Evolutionary conservation across 2,888 invertebrate species (phyloP).

Genomic region (Galeopsomyia nigrocyanea): DNA sequence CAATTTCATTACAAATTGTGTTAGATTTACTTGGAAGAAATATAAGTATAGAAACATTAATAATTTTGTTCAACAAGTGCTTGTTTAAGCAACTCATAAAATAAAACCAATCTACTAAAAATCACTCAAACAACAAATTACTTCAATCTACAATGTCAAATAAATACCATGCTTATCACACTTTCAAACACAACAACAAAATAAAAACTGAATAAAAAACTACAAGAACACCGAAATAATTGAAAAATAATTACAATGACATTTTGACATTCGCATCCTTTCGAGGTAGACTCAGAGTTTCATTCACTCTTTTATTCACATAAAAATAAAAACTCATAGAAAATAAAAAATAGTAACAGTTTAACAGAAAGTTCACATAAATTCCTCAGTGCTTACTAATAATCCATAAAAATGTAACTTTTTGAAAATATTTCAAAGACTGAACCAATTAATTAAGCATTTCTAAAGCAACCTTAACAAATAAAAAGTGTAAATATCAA

Average conservation of each 20-base stretch:
- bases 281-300: conserved; percentile 1
- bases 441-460: too few relatives aligned
- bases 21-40: conserved; percentile 18
- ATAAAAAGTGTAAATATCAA: too few relatives aligned
- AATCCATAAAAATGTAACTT: too few relatives aligned
- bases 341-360: not conserved
- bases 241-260: not conserved
- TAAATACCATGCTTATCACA: conserved; percentile 27
- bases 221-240: not conserved
- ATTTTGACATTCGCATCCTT: too few relatives aligned
- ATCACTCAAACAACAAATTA: not conserved
- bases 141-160: conserved; percentile 1
- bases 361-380: too few relatives aligned
- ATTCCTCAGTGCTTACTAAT: too few relatives aligned
- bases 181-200: not conserved
- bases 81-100: too few relatives aligned
- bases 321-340: conserved; percentile 3
- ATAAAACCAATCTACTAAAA: too few relatives aligned
- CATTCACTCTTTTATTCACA: not conserved
- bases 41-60: conserved; percentile 8
- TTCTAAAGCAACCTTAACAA: too few relatives aligned
- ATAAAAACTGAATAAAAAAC: conserved; percentile 10
- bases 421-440: too few relatives aligned
- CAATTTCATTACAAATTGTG: conserved; percentile 32
- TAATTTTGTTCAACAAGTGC: not conserved